Conservation (phyloP, 2,113 vertebrate genomes). For the Corythaeola cristata region DNA sequence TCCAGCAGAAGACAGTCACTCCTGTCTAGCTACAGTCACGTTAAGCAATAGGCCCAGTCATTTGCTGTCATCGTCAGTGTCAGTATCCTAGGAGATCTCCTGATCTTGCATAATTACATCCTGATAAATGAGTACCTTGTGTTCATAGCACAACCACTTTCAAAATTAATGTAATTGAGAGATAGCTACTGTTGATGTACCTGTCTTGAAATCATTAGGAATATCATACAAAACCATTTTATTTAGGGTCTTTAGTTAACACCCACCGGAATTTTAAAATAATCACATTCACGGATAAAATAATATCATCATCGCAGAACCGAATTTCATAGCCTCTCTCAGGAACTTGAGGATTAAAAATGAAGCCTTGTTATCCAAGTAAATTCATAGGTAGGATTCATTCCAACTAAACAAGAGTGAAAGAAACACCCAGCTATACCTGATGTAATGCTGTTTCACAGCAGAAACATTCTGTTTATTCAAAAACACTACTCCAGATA, state of each 20-base stretch:
- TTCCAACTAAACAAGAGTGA: neutral
- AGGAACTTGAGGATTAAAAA: neutral
- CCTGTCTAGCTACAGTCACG: neutral
- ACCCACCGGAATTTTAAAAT: neutral
- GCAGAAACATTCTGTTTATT: neutral
- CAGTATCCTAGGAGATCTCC: constrained; percentile 69
- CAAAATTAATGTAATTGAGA: constrained; percentile 36
- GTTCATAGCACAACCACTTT: constrained; percentile 37
- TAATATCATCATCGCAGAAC: neutral
- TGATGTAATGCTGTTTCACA: neutral
- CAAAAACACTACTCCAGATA: neutral
- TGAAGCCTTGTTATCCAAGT: neutral
- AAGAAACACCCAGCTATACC: neutral
- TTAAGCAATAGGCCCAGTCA: constrained; percentile 9
- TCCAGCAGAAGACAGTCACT: neutral
- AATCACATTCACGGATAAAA: neutral
- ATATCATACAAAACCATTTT: neutral
- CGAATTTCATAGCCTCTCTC: neutral
- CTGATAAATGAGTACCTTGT: constrained; percentile 43
- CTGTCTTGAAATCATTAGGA: neutral
- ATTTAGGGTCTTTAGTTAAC: neutral
- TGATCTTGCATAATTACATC: constrained; percentile 45
- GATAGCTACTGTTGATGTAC: neutral
- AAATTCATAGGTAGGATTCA: neutral
- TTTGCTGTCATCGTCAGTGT: constrained; percentile 37